Conservation (phyloP, 2,888 invertebrate species). For the Eucera pruinosa region DNA sequence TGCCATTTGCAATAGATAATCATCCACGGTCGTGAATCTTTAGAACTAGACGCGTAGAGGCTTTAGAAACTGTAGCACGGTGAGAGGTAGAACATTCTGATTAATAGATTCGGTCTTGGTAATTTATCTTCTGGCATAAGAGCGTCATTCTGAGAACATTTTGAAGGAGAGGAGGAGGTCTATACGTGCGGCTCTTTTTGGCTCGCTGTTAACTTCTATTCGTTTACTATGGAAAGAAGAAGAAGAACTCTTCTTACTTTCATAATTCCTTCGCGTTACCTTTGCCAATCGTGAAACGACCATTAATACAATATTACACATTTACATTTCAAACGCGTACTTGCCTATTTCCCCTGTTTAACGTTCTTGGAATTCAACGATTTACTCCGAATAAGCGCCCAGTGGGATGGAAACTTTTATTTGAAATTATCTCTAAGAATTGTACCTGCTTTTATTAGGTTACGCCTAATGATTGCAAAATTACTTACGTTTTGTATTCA, state of each 20-base stretch:
- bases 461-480: too few species aligned
- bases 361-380: not conserved
- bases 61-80: conserved; percentile 1
- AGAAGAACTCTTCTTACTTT: conserved; percentile 4
- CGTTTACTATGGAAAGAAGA: not conserved
- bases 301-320: not conserved
- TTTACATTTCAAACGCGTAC: not conserved
- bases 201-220: not conserved
- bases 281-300: not conserved
- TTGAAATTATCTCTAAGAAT: too few species aligned
- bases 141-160: not conserved
- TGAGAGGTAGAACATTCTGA: conserved; percentile 6
- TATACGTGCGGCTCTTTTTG: not conserved
- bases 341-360: not conserved
- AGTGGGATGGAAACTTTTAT: too few species aligned
- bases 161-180: not conserved
- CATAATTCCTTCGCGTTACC: not conserved
- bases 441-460: too few species aligned
- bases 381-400: not conserved
- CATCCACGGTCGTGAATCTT: not conserved
- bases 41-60: not conserved
- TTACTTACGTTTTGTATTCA: too few species aligned
- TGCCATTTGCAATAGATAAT: not conserved
- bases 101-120: conserved; percentile 19
- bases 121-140: conserved; percentile 16